Base-by-base conservation (phyloP, 2,113 vertebrate species). In the Pimephales promelas region DNA sequence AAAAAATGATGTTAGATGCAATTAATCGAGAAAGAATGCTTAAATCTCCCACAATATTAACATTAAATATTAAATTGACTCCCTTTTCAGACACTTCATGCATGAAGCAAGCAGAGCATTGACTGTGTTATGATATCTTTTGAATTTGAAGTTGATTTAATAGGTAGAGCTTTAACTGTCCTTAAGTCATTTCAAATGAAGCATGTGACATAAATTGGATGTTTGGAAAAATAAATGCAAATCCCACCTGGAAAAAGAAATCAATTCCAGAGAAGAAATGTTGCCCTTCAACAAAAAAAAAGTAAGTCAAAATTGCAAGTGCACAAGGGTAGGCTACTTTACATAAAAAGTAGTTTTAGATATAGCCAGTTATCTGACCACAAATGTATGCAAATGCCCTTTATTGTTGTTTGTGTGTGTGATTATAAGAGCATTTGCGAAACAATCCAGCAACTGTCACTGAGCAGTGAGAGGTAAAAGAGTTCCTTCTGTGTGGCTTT, bases 361-460 rank as follows among this genome's bases (percentile, higher is more conserved):
- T 8, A 13, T 13, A 16, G 40, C 43, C 26, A 49, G 11, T 73
- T 11, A 28, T 3, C 40, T 9, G 47, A 28, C 71, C 40, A 79
- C 40, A 47, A 13, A 28, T 26, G 75, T 24, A 45, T 10, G 26
- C 20, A 31, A 40, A 79, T 24, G 14, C 28, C 14, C 14, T 40
- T 54, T 34, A 34, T 34, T 52, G 20, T 52, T 18, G 28, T 56
- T 20, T 52, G 73, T 22, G 6, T 52, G 73, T 22, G 2, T 6
- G 28, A 13, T 34, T 18, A 22, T 75, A 54, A 3, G 47, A 4
- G 26, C 18, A 75, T 47, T 62, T 62, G 40, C 8, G 20, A 62
- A 64, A 64, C 59, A 22, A 49, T 45, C 56, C 76, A 62, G 57
- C n/a, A 74, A 74, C 45, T 74, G 11, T 54, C 77, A 64, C 4